These are phyloP conservation scores for Athalia cordata DNA, from an alignment of 2,888 invertebrate species.

Conservation along the genomic window DNA sequence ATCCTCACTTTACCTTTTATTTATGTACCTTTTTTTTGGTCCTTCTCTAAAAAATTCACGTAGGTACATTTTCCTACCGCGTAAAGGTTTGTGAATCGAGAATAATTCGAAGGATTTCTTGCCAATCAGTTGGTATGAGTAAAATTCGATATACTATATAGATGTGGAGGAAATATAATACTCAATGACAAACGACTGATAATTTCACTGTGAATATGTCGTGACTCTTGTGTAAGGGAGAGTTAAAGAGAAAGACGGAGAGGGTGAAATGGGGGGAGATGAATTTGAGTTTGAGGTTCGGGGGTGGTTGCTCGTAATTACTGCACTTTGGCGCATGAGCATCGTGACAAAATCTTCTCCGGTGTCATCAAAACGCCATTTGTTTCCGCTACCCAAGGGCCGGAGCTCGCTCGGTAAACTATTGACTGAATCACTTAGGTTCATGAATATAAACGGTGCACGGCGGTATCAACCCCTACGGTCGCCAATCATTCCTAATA, in stretches of 20 bases:
- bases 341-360: slow-evolving; percentile 47
- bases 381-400: slow-evolving; percentile 31
- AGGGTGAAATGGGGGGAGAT: not conserved
- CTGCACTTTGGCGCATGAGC: slow-evolving; percentile 47
- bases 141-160: no score
- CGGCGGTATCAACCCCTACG: slow-evolving; percentile 47
- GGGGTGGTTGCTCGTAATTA: slow-evolving; percentile 37
- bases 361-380: slow-evolving; percentile 51
- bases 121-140: no score
- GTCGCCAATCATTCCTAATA: slow-evolving; percentile 32
- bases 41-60: no score
- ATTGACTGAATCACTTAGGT: slow-evolving; percentile 65
- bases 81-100: no score
- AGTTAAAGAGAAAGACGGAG: slow-evolving; percentile 30
- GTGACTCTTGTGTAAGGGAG: not conserved
- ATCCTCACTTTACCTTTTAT: no score
- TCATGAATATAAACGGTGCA: slow-evolving; percentile 64
- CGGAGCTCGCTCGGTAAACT: slow-evolving; percentile 52
- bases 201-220: no score
- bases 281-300: not conserved
- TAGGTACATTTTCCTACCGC: no score
- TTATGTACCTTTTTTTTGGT: no score
- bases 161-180: not conserved
- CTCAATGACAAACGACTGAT: slow-evolving; percentile 3
- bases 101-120: no score